Evolutionary conservation across 2,797 vertebrate species (phyloP), one percentile per base, ranked within the genome.

Genomic region (Ciconia nigra): DNA sequence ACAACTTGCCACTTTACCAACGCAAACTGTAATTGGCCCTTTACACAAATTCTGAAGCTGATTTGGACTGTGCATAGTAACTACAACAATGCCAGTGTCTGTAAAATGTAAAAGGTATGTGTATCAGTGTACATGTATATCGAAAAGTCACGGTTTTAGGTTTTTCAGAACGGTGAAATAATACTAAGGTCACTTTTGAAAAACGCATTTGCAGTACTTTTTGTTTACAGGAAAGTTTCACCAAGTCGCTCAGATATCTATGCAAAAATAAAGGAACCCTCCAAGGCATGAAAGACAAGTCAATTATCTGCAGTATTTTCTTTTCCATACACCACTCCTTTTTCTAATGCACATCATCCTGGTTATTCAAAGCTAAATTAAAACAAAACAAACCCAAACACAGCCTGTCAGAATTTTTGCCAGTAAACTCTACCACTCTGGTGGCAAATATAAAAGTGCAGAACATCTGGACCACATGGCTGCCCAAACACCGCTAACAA

Each of bases 111-210:
- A 95, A 97, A 98, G 80, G 91, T 96, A 92, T 92, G 95, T 84
- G 94, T 97, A 94, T 94, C 95, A 67, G 96, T 94, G 96, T 95
- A 95, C 93, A 96, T 73, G 82, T 79, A 57, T 96, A 96, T 95
- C 10, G 90, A 98, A 96, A 96, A 92, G 59, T 88, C 93, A 96
- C 65, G 95, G 98, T 52, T 98, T 97, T 92, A 94, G 93, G 92
- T 95, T 97, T 95, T 97, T 97, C 83, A 96, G 96, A 98, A 98
- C 54, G 91, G 96, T 98, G 98, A 98, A 98, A 97, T 98, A 98
- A 98, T 98, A 98, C 98, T 98, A 98, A 98, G 98, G 98, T 98
- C 98, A 98, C 98, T 98, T 98, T 97, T 98, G 98, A 98, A 96
- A 97, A 98, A 98, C 69, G 16, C 96, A 95, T 98, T 97, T 98